Evolutionary conservation across 2,888 invertebrate genomes (phyloP).

Genomic region (Perithous albicinctus): DNA sequence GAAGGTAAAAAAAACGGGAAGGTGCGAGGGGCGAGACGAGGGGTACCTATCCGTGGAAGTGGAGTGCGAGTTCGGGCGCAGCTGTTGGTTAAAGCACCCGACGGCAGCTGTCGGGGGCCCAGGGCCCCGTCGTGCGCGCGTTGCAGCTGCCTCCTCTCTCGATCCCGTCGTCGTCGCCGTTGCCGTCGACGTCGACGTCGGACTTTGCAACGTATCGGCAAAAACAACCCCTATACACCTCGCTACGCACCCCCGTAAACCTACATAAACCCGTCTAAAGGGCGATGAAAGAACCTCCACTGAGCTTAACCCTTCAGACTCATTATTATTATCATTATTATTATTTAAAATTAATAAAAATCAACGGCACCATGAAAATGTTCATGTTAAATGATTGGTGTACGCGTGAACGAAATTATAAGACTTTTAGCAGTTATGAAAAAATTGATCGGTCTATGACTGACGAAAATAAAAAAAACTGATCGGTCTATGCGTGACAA

Average conservation of each 20-base stretch:
- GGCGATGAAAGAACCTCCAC: not conserved
- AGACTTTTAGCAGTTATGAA: no score
- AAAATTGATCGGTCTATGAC: no score
- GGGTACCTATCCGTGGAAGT: conserved; percentile 61
- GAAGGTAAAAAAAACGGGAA: conserved; percentile 18
- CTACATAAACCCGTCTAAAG: not conserved
- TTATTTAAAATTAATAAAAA: not conserved
- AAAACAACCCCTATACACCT: conserved; percentile 14
- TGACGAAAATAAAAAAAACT: no score
- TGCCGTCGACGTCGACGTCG: conserved; percentile 29
- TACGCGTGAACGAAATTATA: no score
- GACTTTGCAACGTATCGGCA: not conserved
- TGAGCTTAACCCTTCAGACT: not conserved
- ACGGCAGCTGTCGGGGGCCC: conserved; percentile 80
- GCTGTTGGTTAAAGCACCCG: conserved; percentile 84
- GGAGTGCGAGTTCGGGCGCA: conserved; percentile 74
- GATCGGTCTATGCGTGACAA: no score
- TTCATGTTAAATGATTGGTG: no score
- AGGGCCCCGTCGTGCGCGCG: conserved; percentile 71
- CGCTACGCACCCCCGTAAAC: conserved; percentile 23
- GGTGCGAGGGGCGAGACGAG: conserved; percentile 47
- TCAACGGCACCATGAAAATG: no score
- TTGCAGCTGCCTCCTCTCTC: conserved; percentile 80
- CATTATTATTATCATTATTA: not conserved
- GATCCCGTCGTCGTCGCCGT: conserved; percentile 50